Conservation (phyloP, 1,140 invertebrate genomes). For the Caenorhabditis inopinata region DNA sequence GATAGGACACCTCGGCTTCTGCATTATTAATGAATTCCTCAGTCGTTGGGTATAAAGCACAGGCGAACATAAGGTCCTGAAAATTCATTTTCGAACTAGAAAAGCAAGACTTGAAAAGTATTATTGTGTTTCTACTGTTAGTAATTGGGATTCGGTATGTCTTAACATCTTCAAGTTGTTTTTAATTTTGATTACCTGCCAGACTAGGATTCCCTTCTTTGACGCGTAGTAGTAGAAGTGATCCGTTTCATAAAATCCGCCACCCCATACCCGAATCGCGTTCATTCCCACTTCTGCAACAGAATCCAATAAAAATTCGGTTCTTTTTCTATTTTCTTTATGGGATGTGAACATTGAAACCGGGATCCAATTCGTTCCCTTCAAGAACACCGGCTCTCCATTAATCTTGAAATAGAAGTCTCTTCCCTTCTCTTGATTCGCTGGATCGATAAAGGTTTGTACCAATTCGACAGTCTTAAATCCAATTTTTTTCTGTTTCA, state of each 20-base stretch:
- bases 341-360: constrained; percentile 75
- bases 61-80: constrained; percentile 92
- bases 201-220: constrained; percentile 70
- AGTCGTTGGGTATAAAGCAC: constrained; percentile 85
- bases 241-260: constrained; percentile 89
- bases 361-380: constrained; percentile 93
- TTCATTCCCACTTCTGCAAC: constrained; percentile 83
- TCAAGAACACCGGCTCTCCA: constrained; percentile 83
- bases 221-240: constrained; percentile 80
- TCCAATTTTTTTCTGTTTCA: constrained; percentile 73
- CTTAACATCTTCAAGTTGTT: too few species aligned
- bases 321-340: constrained; percentile 39
- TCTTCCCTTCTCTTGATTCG: constrained; percentile 70
- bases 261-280: constrained; percentile 93
- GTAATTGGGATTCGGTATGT: too few species aligned
- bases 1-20: constrained; percentile 78
- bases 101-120: too few species aligned
- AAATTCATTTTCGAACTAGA: constrained; percentile 36
- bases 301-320: constrained; percentile 73
- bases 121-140: too few species aligned
- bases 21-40: constrained; percentile 77
- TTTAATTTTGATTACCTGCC: too few species aligned
- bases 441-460: constrained; percentile 72
- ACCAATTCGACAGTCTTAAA: constrained; percentile 82
- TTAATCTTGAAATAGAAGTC: constrained; percentile 89